phyloP scores from a whole-genome alignment of 2,888 invertebrate genomes.

The Plagiodera versicolora region DNA sequence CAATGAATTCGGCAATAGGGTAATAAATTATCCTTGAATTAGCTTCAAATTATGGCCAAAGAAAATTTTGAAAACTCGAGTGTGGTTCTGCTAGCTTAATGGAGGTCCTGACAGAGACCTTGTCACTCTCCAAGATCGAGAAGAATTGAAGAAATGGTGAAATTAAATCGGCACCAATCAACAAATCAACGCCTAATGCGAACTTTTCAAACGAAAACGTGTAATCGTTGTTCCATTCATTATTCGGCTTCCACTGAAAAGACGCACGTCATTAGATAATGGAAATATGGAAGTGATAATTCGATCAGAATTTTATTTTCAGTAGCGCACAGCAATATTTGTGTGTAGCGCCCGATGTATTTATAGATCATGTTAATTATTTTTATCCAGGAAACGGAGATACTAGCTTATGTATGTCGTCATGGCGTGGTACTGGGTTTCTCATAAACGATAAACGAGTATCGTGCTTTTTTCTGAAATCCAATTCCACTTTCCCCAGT shows the following conservation, averaged over 20 bases:
- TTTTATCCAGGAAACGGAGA: constrained; percentile 20
- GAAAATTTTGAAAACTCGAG: too few relatives aligned
- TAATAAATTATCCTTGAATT: too few relatives aligned
- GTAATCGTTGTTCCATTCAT: too few relatives aligned
- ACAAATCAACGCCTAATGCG: too few relatives aligned
- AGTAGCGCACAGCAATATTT: constrained; percentile 20
- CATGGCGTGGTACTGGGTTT: constrained; percentile 10
- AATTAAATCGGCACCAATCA: too few relatives aligned
- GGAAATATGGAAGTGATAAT: not conserved
- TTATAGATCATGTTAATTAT: constrained; percentile 20
- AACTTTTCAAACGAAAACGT: too few relatives aligned
- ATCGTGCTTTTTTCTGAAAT: constrained; percentile 3
- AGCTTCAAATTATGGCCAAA: too few relatives aligned
- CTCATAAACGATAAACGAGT: not conserved
- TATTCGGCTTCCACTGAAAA: not conserved
- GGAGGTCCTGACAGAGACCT: too few relatives aligned
- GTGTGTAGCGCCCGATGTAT: constrained; percentile 19
- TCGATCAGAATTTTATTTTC: constrained; percentile 13
- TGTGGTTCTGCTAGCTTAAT: too few relatives aligned
- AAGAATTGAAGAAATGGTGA: too few relatives aligned
- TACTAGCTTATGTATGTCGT: constrained; percentile 10
- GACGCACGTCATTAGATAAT: not conserved
- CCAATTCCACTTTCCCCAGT: constrained; percentile 13
- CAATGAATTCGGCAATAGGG: too few relatives aligned
- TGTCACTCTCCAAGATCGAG: too few relatives aligned